These are phyloP conservation scores for Pseudotriccus pelzelni DNA, from an alignment of 2,797 vertebrate species.

Conservation along the genomic window DNA sequence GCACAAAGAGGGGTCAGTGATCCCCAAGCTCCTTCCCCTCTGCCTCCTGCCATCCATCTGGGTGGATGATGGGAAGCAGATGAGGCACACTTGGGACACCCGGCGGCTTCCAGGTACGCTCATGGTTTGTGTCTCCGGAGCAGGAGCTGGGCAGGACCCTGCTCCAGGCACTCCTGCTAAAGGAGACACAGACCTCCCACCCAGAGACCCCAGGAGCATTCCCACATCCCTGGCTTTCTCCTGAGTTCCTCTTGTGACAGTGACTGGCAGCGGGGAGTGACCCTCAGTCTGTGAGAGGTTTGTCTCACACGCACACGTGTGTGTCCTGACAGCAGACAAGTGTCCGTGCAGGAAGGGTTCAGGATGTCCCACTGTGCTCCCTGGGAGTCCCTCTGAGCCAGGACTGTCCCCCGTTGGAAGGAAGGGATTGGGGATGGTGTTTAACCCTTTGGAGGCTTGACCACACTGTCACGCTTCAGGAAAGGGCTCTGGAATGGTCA, in stretches of 20 bases:
- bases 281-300: fast-evolving
- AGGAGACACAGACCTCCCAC: conserved; percentile 15
- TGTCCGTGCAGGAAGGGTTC: fast-evolving
- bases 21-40: conserved; percentile 39
- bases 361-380: not conserved
- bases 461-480: fast-evolving
- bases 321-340: fast-evolving
- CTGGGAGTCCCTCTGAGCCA: not conserved
- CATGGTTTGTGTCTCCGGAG: conserved; percentile 18
- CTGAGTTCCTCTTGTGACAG: not conserved
- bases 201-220: fast-evolving
- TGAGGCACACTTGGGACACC: not conserved
- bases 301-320: fast-evolving
- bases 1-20: conserved; percentile 60
- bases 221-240: not conserved
- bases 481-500: not conserved
- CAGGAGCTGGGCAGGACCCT: not conserved
- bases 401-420: not conserved
- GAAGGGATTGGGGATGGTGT: fast-evolving
- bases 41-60: conserved; percentile 34
- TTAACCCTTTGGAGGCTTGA: not conserved
- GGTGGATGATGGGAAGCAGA: conserved; percentile 57
- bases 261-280: not conserved
- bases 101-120: not conserved
- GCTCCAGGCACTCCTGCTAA: fast-evolving